These are phyloP conservation scores for Cavia aperea DNA, from an alignment of 2,113 vertebrate genomes.

Conservation along the genomic window DNA sequence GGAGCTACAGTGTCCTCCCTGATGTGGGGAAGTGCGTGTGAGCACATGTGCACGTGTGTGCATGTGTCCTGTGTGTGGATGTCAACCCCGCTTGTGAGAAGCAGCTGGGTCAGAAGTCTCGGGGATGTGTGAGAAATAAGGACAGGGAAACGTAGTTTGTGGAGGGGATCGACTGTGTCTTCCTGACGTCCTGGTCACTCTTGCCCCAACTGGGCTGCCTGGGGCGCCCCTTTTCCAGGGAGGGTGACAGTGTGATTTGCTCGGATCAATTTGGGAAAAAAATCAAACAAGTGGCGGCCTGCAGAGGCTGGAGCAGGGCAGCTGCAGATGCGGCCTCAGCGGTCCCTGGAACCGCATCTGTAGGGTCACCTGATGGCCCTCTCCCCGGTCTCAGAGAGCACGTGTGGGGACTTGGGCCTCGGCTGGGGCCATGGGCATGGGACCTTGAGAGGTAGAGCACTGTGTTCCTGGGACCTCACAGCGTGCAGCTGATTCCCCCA, in stretches of 20 bases:
- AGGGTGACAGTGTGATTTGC: not conserved
- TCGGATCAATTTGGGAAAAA: not conserved
- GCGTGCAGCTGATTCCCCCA: rapidly evolving
- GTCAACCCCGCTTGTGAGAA: not conserved
- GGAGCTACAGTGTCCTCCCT: rapidly evolving
- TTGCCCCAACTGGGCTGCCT: rapidly evolving
- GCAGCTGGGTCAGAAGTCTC: not conserved
- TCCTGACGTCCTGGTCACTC: not conserved
- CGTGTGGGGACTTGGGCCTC: not conserved
- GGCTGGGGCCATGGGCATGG: rapidly evolving
- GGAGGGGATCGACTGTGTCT: rapidly evolving
- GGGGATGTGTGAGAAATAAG: rapidly evolving
- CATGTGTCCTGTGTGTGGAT: too few relatives aligned
- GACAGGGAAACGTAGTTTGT: rapidly evolving
- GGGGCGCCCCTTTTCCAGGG: not conserved
- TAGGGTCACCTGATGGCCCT: not conserved
- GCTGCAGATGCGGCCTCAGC: not conserved
- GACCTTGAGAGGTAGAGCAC: rapidly evolving
- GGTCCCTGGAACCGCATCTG: not conserved
- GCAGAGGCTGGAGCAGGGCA: rapidly evolving
- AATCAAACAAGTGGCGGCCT: not conserved
- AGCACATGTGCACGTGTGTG: not conserved
- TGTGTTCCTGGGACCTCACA: not conserved
- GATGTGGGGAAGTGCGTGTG: rapidly evolving
- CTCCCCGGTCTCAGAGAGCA: not conserved